Evolutionary conservation across 2,888 invertebrate species (phyloP).

Genomic region (Cataglyphis altisquamis): DNA sequence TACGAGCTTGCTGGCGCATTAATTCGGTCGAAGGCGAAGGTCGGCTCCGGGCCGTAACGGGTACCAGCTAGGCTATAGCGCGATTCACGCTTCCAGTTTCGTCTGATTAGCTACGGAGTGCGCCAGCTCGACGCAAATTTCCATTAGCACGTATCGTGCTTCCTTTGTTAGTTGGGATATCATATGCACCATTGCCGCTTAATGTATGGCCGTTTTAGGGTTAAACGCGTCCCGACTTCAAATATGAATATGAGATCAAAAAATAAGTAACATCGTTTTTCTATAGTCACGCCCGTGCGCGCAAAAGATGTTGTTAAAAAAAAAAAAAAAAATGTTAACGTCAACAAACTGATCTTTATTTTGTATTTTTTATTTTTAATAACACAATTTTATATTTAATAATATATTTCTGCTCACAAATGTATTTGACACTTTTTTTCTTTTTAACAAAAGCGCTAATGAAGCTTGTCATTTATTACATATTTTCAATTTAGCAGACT

Average conservation of each 20-base stretch:
- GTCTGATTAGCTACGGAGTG: conserved; percentile 48
- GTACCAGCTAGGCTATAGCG: conserved; percentile 40
- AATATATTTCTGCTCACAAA: background rate
- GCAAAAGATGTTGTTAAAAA: background rate
- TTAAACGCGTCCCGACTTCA: background rate
- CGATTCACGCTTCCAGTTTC: conserved; percentile 48
- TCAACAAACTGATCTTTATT: background rate
- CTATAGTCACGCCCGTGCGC: background rate
- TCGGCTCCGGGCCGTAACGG: conserved; percentile 58
- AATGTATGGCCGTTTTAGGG: background rate
- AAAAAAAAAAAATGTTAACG: background rate
- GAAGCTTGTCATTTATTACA: background rate
- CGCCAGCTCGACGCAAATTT: background rate
- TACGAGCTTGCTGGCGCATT: conserved; percentile 72
- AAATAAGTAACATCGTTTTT: background rate
- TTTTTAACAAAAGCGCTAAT: background rate
- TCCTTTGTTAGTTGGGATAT: background rate
- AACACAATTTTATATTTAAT: background rate
- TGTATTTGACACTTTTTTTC: background rate
- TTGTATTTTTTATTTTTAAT: background rate
- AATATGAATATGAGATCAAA: background rate
- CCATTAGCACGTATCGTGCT: conserved; percentile 27
- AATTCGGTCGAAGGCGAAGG: conserved; percentile 69
- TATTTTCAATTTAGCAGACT: background rate
- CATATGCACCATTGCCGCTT: background rate